Evolutionary conservation across 2,888 invertebrate genomes (phyloP).

Genomic region (Dryomyza anilis): DNA sequence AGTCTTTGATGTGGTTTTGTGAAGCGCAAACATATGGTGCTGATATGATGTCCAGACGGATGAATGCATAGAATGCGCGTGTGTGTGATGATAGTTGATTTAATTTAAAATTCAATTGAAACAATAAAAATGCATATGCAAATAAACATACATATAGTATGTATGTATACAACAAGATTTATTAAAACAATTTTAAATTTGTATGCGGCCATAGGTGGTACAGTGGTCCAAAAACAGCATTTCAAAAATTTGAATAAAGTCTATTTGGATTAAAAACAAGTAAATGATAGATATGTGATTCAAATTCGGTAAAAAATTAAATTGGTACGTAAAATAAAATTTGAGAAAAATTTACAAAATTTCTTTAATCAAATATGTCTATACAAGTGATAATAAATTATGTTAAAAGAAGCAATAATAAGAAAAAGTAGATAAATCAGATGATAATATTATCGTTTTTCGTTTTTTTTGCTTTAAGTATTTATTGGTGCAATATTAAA

Average conservation of each 20-base stretch:
- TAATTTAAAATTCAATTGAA: constrained; percentile 21
- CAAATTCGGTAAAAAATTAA: not conserved
- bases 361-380: not conserved
- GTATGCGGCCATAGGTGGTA: not conserved
- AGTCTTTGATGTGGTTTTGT: constrained; percentile 15
- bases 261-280: not conserved
- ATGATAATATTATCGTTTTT: no score
- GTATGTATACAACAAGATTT: not conserved
- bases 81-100: constrained; percentile 17
- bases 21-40: constrained; percentile 3
- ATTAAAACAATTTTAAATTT: constrained; percentile 13
- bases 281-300: not conserved
- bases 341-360: not conserved
- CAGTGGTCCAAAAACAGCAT: not conserved
- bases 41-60: not conserved
- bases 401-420: not conserved
- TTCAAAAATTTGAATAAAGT: not conserved
- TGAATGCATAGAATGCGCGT: not conserved
- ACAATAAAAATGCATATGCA: constrained; percentile 4
- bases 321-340: not conserved
- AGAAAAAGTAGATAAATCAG: not conserved
- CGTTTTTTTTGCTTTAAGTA: no score
- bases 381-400: not conserved
- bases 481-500: not conserved
- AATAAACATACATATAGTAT: not conserved